Percentiles rank a stretch among this genome's conserved stretches.
Evolutionary conservation across 2,888 invertebrate species (phyloP).

Genomic region (Trachelus tabidus): DNA sequence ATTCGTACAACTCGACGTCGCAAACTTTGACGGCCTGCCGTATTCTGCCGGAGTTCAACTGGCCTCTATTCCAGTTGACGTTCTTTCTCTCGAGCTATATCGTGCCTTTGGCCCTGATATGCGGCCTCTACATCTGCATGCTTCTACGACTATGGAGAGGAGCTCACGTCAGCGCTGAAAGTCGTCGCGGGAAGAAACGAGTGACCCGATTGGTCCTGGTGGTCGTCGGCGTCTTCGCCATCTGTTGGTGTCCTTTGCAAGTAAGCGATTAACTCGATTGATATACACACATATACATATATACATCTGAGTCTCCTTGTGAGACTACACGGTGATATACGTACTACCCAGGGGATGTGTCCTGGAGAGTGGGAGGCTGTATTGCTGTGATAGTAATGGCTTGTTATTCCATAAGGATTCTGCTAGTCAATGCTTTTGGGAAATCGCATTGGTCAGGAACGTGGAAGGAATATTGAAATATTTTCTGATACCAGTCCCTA

Average conservation of each 20-base stretch:
- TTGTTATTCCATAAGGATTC: neutral
- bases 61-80: constrained; percentile 77
- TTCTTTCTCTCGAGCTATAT: constrained; percentile 92
- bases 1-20: constrained; percentile 31
- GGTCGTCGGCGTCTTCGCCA: constrained; percentile 90
- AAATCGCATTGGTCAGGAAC: neutral
- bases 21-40: constrained; percentile 52
- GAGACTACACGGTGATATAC: neutral
- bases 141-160: constrained; percentile 88
- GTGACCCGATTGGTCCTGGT: constrained; percentile 94
- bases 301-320: too few species aligned
- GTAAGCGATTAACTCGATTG: constrained; percentile 65
- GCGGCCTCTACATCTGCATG: constrained; percentile 90
- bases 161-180: constrained; percentile 84
- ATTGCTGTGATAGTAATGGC: neutral
- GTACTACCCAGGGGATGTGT: neutral
- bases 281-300: neutral
- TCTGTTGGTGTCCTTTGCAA: constrained; percentile 96
- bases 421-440: neutral
- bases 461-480: neutral
- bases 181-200: constrained; percentile 84
- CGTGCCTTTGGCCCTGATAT: constrained; percentile 87
- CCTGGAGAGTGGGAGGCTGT: neutral
- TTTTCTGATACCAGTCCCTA: neutral
- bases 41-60: constrained; percentile 56